Evolutionary conservation across 2,888 invertebrate species (phyloP), one percentile per base, ranked within the genome.

Genomic region (Cheilosia pagana): DNA sequence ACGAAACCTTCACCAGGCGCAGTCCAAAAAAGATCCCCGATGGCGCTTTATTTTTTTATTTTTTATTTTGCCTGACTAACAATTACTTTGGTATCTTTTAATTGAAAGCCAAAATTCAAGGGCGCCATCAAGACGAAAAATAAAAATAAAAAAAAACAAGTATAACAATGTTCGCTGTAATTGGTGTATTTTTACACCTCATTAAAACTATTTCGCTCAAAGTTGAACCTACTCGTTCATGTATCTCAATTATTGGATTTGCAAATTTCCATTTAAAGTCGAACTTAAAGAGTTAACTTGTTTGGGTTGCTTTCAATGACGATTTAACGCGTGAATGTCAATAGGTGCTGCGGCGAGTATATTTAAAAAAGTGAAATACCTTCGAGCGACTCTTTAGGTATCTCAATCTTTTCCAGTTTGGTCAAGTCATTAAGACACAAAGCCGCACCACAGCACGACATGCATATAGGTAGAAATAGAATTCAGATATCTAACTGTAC

Each of bases 141-240:
- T 8, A 48, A 45, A 57, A 68, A n/a, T 31, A 53, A 6, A 31
- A n/a, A 5, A 48, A 45, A 57, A 68, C 6, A 45, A 57, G 3
- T 48, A 48, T 55, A 63, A 68, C 48, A 70, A 70, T 53, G 70
- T 48, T 21, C 14, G n/a, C 45, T 45, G 48, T 59, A 79, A 79
- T 68, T 81, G 62, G 62, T 52, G 16, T 52, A 71, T 60, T 76
- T 76, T 71, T 71, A 65, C 81, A 81, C 76, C 55, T 71, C 57
- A 81, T 77, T 77, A 76, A 43, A 65, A 31, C 16, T 31, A 28
- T 55, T 31, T 12, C 14, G 10, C 19, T 21, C 19, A 21, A 48
- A 21, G 21, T 16, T 16, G 12, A 3, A 3, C 35, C 35, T 35
- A 35, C 12, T 35, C 35, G 35, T 0, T 3, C 5, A 25, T 25